Conservation (phyloP, 2,113 vertebrate genomes). For the Ceyx melanurus region DNA sequence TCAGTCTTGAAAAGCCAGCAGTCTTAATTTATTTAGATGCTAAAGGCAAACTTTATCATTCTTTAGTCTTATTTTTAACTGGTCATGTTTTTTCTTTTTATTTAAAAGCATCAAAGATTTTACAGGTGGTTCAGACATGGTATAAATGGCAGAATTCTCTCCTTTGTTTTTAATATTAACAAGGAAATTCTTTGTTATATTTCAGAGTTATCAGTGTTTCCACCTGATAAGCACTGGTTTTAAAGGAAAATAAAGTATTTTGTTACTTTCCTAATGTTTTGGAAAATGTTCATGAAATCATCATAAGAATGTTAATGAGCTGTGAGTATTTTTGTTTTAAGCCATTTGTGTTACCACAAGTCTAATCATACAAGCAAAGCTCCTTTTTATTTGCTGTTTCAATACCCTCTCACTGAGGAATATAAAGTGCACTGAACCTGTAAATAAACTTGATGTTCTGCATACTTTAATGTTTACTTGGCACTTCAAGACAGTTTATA, state of each 20-base stretch:
- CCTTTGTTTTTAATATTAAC: neutral
- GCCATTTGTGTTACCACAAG: constrained; percentile 8
- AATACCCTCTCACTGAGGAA: constrained; percentile 8
- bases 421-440: constrained; percentile 70
- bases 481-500: constrained; percentile 46
- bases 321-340: neutral
- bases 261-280: constrained; percentile 4
- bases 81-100: neutral
- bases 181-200: neutral
- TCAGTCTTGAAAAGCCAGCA: neutral
- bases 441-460: constrained; percentile 25
- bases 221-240: neutral
- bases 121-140: neutral
- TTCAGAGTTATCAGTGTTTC: neutral
- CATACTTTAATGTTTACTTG: constrained; percentile 45
- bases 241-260: neutral
- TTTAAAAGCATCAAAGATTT: neutral
- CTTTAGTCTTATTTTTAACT: constrained; percentile 1
- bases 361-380: neutral
- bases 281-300: neutral
- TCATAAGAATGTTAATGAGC: neutral
- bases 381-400: constrained; percentile 37
- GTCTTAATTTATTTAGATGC: neutral
- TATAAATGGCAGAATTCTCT: neutral
- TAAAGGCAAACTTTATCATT: neutral